Base-by-base conservation (phyloP, 1,140 invertebrate genomes). In the Leptoteleia sp. region DNA sequence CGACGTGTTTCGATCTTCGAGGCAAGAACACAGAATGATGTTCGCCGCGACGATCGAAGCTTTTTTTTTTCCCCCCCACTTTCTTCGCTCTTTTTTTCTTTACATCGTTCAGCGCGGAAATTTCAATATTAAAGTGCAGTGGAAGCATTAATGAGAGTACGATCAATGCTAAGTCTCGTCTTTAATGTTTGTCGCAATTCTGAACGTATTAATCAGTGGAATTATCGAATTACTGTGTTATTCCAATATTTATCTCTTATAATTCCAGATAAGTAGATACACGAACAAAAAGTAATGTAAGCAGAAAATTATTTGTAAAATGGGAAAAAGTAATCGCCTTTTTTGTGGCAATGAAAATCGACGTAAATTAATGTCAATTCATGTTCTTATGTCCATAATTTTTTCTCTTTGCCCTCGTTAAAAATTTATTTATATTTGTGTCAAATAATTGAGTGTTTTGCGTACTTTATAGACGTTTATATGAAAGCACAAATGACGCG, bases 81-180 rank as follows among this genome's bases (percentile, higher is more conserved):
- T 54, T 33, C 40, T 54, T 38, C 25, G n/a, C 35, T 54, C 15
- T 4, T 59, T 47, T 61, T 47, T 35, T 43, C 31, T 55, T 35
- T 35, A 29, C 43, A 17, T 11, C 13, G 13, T 38, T 68, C 35
- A 19, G 59, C 33, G 19, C 27, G 67, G 47, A 71, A 48, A 71
- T 71, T 71, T 59, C 35, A 61, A 61, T 33, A 71, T 71, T 61
- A 43, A 71, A 59, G 47, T 37, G 45, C 57, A 12, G 31, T 25
- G 47, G 48, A 37, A 37, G 55, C 35, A 43, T 42, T 48, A 50
- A 73, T 54, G 50, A 64, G 48, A 64, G 48, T 4, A 31, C 40
- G 57, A 62, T 73, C 57, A 50, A 47, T 35, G 64, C n/a, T 43
- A 35, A 62, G 22, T 19, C 27, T 15, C 16, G 13, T 62, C 31